Conservation (phyloP, 2,888 invertebrate species). For the Drosophila prostipennis region DNA sequence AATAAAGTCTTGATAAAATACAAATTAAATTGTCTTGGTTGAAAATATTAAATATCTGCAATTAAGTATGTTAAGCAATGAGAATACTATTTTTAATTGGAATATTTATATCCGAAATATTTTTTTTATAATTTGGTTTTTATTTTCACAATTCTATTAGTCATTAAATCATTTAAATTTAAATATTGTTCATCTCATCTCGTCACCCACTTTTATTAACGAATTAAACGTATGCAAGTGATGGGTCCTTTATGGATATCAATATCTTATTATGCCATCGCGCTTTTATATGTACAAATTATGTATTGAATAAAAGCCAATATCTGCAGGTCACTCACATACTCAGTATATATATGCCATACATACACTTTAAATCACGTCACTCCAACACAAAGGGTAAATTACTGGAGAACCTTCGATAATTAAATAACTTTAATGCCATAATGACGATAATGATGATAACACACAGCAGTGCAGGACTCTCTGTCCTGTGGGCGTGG, state of each 20-base stretch:
- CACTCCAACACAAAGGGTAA: constrained; percentile 25
- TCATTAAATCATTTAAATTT: neutral
- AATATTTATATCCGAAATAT: too few species aligned
- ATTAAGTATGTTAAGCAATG: too few species aligned
- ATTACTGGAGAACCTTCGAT: constrained; percentile 49
- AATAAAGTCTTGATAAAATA: too few species aligned
- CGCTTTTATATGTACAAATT: neutral
- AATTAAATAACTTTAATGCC: constrained; percentile 78
- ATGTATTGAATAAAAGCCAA: constrained; percentile 9
- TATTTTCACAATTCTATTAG: too few species aligned
- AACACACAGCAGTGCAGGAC: neutral
- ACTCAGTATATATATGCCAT: constrained; percentile 1
- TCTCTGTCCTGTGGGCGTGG: constrained; percentile 8
- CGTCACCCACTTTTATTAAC: neutral
- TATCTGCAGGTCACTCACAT: constrained; percentile 8
- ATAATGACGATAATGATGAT: constrained; percentile 48
- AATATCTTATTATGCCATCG: constrained; percentile 41
- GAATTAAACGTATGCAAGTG: constrained; percentile 18
- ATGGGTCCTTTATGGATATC: constrained; percentile 18
- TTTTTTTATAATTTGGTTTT: too few species aligned
- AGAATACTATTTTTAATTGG: too few species aligned
- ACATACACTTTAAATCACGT: constrained; percentile 26
- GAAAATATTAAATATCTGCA: too few species aligned
- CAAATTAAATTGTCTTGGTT: too few species aligned
- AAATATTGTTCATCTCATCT: neutral